phyloP scores from a whole-genome alignment of 1,140 invertebrate genomes.

The Drosophila bipectinata region DNA sequence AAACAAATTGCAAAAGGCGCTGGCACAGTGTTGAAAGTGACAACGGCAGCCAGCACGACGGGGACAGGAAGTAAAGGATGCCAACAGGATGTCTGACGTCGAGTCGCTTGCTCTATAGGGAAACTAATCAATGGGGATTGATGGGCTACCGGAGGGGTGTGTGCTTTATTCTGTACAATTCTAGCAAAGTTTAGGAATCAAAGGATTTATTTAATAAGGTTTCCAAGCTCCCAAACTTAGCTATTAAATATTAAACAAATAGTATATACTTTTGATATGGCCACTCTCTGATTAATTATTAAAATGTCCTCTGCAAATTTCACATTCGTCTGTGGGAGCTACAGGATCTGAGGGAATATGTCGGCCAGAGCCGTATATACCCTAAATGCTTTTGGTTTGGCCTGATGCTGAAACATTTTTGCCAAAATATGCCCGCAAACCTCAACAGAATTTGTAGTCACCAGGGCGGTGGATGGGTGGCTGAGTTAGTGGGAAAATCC shows the following conservation, averaged over 20 bases:
- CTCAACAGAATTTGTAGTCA: constrained; percentile 69
- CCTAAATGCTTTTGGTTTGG: constrained; percentile 11
- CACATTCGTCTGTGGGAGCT: constrained; percentile 1
- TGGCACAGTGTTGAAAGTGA: constrained; percentile 48
- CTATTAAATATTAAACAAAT: background rate
- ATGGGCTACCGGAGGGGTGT: background rate
- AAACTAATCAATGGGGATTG: constrained; percentile 9
- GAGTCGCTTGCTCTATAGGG: background rate
- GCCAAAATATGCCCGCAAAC: constrained; percentile 78
- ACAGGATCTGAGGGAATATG: constrained; percentile 3
- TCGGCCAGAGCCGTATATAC: constrained; percentile 25
- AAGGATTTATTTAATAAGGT: too few relatives aligned
- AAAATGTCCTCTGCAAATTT: background rate
- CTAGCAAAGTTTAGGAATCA: too few relatives aligned
- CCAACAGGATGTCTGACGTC: constrained; percentile 33
- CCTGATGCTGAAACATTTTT: constrained; percentile 67
- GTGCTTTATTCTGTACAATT: background rate
- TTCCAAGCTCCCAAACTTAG: too few relatives aligned
- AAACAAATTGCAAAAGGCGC: constrained; percentile 73
- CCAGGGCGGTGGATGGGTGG: background rate
- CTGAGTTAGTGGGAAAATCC: constrained; percentile 37
- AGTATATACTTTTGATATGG: background rate
- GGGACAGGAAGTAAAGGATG: constrained; percentile 72
- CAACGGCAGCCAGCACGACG: constrained; percentile 42
- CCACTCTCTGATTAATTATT: background rate